These are phyloP conservation scores for Capreolus pygargus DNA, from an alignment of 2,113 vertebrate species.

Conservation along the genomic window DNA sequence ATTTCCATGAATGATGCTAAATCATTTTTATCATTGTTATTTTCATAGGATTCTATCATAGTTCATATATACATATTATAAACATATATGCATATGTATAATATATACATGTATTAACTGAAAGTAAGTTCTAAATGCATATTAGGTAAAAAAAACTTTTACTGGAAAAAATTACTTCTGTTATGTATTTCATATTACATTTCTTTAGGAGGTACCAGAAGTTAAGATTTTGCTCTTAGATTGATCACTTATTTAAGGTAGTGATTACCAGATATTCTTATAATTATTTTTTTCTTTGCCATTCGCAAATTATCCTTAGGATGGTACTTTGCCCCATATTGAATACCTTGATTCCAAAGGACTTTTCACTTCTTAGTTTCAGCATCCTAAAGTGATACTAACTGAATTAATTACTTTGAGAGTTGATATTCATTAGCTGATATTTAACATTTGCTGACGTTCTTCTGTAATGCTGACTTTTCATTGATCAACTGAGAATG, in stretches of 20 bases:
- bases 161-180: not conserved
- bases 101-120: not conserved
- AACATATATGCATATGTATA: not conserved
- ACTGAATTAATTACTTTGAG: not conserved
- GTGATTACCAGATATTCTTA: not conserved
- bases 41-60: not conserved
- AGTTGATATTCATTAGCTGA: not conserved
- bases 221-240: not conserved
- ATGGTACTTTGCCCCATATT: not conserved
- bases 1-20: not conserved
- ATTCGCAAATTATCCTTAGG: not conserved
- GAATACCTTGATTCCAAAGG: not conserved
- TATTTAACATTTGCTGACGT: not conserved
- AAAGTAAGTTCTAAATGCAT: not conserved
- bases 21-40: not conserved
- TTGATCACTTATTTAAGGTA: not conserved
- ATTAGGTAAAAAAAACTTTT: not conserved
- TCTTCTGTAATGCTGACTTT: not conserved
- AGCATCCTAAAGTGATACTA: not conserved
- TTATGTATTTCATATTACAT: not conserved
- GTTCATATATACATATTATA: not conserved
- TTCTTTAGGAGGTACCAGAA: not conserved
- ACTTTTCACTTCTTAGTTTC: not conserved
- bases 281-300: not conserved
- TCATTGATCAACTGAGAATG: not conserved